Conservation (phyloP, 2,888 invertebrate species). For the Phoenoteleia sp. region DNA sequence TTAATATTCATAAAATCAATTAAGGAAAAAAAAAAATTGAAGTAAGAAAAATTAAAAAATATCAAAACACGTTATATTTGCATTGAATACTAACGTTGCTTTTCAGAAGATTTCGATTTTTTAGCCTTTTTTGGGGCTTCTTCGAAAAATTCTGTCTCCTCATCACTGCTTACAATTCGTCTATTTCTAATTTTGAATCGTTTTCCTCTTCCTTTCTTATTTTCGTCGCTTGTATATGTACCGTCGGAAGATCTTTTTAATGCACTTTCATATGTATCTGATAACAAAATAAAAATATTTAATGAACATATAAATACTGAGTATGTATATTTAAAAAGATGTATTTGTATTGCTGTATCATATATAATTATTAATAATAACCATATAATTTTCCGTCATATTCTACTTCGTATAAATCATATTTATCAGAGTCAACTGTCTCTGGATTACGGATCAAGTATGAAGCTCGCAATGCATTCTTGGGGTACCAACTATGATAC, state of each 20-base stretch:
- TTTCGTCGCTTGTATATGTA: constrained; percentile 10
- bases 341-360: too few relatives aligned
- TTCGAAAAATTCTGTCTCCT: not conserved
- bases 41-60: too few relatives aligned
- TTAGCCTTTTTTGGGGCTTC: too few relatives aligned
- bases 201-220: constrained; percentile 10
- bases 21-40: too few relatives aligned
- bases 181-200: not conserved
- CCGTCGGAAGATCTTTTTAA: constrained; percentile 1
- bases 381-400: constrained; percentile 4
- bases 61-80: too few relatives aligned
- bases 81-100: too few relatives aligned
- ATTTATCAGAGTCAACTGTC: not conserved
- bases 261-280: not conserved
- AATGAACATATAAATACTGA: not conserved
- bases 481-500: not conserved
- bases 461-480: not conserved
- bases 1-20: too few relatives aligned
- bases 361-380: not conserved
- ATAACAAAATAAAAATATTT: not conserved
- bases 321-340: not conserved
- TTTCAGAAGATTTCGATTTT: not conserved
- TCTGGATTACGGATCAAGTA: not conserved
- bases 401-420: not conserved
- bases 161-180: not conserved